Evolutionary conservation across 2,113 vertebrate species (phyloP).

Genomic region (Pyrgilauda ruficollis): DNA sequence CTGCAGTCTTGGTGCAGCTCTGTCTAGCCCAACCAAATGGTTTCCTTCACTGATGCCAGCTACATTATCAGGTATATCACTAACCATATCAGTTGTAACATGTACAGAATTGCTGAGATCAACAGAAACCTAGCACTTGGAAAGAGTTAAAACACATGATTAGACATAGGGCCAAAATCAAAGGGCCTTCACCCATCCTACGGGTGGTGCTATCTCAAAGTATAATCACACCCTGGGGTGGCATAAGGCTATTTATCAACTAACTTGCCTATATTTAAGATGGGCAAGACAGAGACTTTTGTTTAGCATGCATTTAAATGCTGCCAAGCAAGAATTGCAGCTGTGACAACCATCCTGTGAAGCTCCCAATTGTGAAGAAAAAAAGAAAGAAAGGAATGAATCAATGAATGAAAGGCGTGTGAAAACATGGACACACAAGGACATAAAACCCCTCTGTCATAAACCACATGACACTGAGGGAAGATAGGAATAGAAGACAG

Average conservation of each 20-base stretch:
- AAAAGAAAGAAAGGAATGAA: not conserved
- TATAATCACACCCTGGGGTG: conserved; percentile 59
- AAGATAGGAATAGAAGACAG: not conserved
- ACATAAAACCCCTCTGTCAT: not conserved
- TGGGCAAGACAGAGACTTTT: conserved; percentile 50
- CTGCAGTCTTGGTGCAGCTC: conserved; percentile 1
- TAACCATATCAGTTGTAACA: conserved; percentile 63
- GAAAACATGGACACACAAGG: not conserved
- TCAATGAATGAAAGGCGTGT: not conserved
- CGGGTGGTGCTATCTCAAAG: conserved; percentile 60
- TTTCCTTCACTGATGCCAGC: conserved; percentile 42
- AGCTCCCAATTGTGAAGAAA: not conserved
- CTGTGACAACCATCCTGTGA: not conserved
- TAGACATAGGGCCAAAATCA: conserved; percentile 58
- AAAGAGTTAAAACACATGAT: conserved; percentile 67
- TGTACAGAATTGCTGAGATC: conserved; percentile 58
- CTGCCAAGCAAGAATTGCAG: conserved; percentile 39
- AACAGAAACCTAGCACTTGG: conserved; percentile 55
- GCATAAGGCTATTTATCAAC: conserved; percentile 58
- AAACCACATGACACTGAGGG: not conserved
- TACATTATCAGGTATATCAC: conserved; percentile 47
- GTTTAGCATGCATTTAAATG: conserved; percentile 54
- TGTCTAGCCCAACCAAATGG: conserved; percentile 33
- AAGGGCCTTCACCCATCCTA: conserved; percentile 54
- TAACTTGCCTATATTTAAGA: conserved; percentile 49